These are phyloP conservation scores for Drosophila pectinifera DNA, from an alignment of 1,140 invertebrate species.

Conservation along the genomic window DNA sequence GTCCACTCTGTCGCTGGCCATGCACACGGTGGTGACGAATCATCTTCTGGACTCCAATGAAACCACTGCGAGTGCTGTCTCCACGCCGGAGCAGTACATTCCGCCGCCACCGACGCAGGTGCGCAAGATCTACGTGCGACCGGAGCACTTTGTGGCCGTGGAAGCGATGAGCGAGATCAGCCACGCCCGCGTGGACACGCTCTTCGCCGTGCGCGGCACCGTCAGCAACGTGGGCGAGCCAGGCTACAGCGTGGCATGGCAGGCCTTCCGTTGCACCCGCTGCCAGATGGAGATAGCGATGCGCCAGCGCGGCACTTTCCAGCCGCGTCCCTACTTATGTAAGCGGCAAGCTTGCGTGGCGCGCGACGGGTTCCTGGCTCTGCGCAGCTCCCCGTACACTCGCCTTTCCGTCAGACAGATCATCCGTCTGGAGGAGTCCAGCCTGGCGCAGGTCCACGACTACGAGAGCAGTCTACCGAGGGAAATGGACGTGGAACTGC, in stretches of 20 bases:
- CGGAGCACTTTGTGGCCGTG: slow-evolving; percentile 48
- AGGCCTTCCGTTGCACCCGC: slow-evolving; percentile 92
- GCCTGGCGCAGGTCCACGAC: slow-evolving; percentile 41
- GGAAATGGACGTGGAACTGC: slow-evolving; percentile 91
- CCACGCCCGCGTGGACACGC: slow-evolving; percentile 85
- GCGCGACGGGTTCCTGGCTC: slow-evolving; percentile 61
- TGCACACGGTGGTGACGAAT: slow-evolving; percentile 87
- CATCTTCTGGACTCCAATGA: slow-evolving; percentile 38
- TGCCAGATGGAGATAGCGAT: slow-evolving; percentile 89
- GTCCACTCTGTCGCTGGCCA: slow-evolving; percentile 87
- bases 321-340: slow-evolving; percentile 63
- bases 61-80: not conserved
- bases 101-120: slow-evolving; percentile 21
- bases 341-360: slow-evolving; percentile 56
- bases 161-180: slow-evolving; percentile 45
- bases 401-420: slow-evolving; percentile 64
- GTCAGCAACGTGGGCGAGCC: slow-evolving; percentile 93
- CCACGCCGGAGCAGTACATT: slow-evolving; percentile 39
- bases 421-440: slow-evolving; percentile 70
- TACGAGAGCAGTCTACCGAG: slow-evolving; percentile 32
- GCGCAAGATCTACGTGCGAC: slow-evolving; percentile 65
- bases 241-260: slow-evolving; percentile 90
- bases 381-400: slow-evolving; percentile 72
- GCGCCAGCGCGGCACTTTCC: slow-evolving; percentile 84
- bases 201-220: slow-evolving; percentile 92